These are phyloP conservation scores for Brachycybe producta DNA, from an alignment of 2,888 invertebrate genomes.

Conservation along the genomic window DNA sequence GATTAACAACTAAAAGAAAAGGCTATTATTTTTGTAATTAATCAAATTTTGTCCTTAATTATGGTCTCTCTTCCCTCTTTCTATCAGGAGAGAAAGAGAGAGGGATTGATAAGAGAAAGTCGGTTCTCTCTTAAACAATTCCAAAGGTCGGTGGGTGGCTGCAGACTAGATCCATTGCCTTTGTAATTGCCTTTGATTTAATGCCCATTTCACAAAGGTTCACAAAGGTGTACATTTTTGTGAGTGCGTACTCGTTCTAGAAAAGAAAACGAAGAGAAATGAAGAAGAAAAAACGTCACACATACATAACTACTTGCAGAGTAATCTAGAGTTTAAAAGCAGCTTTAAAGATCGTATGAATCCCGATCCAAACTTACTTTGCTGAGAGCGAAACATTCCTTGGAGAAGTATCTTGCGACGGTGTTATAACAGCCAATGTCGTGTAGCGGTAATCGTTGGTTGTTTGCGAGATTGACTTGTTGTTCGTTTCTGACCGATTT, in stretches of 20 bases:
- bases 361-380: slow-evolving; percentile 15
- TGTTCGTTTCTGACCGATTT: slow-evolving; percentile 26
- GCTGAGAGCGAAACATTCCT: slow-evolving; percentile 13
- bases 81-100: not conserved
- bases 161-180: slow-evolving; percentile 27
- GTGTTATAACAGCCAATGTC: slow-evolving; percentile 23
- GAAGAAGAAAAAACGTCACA: too few relatives aligned
- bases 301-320: too few relatives aligned
- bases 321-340: too few relatives aligned
- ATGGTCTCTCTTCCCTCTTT: not conserved
- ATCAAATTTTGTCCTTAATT: not conserved
- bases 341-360: not conserved
- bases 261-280: slow-evolving; percentile 17
- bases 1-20: too few relatives aligned
- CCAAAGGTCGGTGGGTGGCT: slow-evolving; percentile 23
- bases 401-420: slow-evolving; percentile 12
- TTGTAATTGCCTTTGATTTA: slow-evolving; percentile 11
- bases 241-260: slow-evolving; percentile 35
- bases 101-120: not conserved
- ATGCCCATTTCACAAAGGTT: slow-evolving; percentile 36
- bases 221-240: slow-evolving; percentile 35
- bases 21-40: not conserved
- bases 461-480: slow-evolving; percentile 22
- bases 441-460: slow-evolving; percentile 25
- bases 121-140: slow-evolving; percentile 22